Percentiles rank a stretch among this genome's conserved stretches.
phyloP scores from a whole-genome alignment of 2,888 invertebrate genomes.

The Leptinotarsa tumamoca region DNA sequence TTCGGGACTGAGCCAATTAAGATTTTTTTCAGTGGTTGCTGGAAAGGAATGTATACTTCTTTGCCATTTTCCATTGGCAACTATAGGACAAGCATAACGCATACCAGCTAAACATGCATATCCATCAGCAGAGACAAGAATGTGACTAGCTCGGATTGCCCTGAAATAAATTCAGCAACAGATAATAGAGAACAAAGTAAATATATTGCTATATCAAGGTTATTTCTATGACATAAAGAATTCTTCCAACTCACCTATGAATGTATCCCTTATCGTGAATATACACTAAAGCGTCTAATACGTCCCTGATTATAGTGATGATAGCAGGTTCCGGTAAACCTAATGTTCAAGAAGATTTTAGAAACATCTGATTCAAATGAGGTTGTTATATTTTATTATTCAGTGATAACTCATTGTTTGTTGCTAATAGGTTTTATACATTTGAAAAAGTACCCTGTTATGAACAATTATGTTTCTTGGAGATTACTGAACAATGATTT shows the following conservation, averaged over 20 bases:
- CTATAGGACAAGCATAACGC: constrained; percentile 80
- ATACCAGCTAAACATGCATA: constrained; percentile 82
- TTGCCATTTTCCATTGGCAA: constrained; percentile 78
- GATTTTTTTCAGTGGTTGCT: constrained; percentile 74
- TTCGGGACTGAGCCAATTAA: constrained; percentile 95
- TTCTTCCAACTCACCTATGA: constrained; percentile 74
- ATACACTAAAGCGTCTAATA: constrained; percentile 84
- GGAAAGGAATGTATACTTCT: constrained; percentile 82
- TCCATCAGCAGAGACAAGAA: constrained; percentile 80
- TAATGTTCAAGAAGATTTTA: constrained; percentile 46
- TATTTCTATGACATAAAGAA: background rate
- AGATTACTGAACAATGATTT: no score
- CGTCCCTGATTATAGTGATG: constrained; percentile 82
- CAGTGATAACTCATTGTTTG: no score
- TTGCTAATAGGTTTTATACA: no score
- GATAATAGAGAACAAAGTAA: background rate
- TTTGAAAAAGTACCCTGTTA: no score
- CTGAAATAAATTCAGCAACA: constrained; percentile 65
- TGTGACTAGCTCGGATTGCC: constrained; percentile 85
- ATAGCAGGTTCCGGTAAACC: constrained; percentile 88
- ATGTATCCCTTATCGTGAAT: constrained; percentile 87
- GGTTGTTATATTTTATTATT: no score
- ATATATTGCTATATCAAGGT: no score
- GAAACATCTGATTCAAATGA: background rate
- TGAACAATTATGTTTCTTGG: no score